Evolutionary conservation across 2,113 vertebrate genomes (phyloP), one percentile per base, ranked within the genome.

Genomic region (Mesoclemmys tuberculata): DNA sequence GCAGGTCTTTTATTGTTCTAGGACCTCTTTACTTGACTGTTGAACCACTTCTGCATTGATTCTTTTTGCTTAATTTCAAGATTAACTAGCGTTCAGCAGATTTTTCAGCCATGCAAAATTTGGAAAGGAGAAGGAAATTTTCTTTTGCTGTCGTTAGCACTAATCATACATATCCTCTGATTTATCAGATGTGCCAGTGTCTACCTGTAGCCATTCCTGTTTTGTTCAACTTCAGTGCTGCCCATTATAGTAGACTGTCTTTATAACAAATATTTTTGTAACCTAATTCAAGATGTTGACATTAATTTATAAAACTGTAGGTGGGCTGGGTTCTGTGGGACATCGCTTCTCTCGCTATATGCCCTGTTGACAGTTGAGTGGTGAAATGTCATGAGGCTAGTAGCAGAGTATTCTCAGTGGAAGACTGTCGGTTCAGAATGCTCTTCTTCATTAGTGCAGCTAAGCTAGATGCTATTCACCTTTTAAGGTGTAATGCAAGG

Each of bases 401-500:
- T 64, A 82, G 61, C 71, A 71, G 22, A 90, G 16, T 52, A 79
- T 55, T 2, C 51, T 6, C 1, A 41, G 9, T 61, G 12, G 51
- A 52, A 52, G 51, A 14, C 51, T 18, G 51, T 52, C 55, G 84
- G 61, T 35, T 51, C 61, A 8, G 64, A 22, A 81, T 19, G 2
- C 91, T 80, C 14, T 51, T 81, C 19, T 22, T 31, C 31, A 14
- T 56, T 44, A 58, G 71, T 74, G 27, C 75, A 27, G 80, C 24
- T 14, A 7, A 82, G 9, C 41, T 56, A 8, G 88, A 41, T 82
- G 94, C 38, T 92, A 88, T 82, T 80, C 35, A 58, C 91, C 29
- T 8, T 9, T 93, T 88, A 4, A 71, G 26, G 92, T 94, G 80
- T 84, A 87, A 74, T 89, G 68, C 77, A 71, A 79, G 27, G 18